Base-by-base conservation (phyloP, 2,113 vertebrate species). In the Athene noctua region DNA sequence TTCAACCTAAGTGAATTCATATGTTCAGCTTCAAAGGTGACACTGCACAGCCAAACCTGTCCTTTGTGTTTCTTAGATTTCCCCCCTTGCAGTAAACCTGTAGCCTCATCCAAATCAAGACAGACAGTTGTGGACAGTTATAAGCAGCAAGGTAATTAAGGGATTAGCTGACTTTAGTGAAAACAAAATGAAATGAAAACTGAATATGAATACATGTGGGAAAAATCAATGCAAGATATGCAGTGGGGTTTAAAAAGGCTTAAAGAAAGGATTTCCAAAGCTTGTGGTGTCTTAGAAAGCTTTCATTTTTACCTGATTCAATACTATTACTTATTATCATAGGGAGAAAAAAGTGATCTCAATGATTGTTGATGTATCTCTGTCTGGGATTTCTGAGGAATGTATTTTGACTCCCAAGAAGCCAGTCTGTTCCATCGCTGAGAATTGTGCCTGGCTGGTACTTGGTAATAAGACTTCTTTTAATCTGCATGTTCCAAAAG, bases 111-210 rank as follows among this genome's bases (percentile, higher is more conserved):
- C 49, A 51, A 22, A n/a, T 47, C 30, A 29, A 91, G 75, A 40
- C 49, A 92, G 82, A 12, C 70, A 84, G 67, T 46, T 62, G 51
- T 52, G 63, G 91, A 63, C 46, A 91, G 75, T 38, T 22, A 18
- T n/a, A 51, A 90, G 78, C 83, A 94, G 73, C 77, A 61, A 26
- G 61, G 94, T 77, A 90, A 97, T 97, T 89, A 88, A 52, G 57
- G 96, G 94, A 94, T 97, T 97, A 96, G 88, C 82, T 90, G 86
- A 91, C 67, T 86, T 91, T 34, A 59, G 80, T 80, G 70, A 89
- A 80, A 96, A 82, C 72, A 70, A 94, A 96, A 91, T 4, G 61
- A 87, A 94, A 95, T 95, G 86, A 95, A 97, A 98, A 71, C 74
- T n/a, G 22, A 70, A 59, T 96, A 46, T 86, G 51, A 91, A 93